Conservation (phyloP, 2,888 invertebrate species). For the Drosophila anceps region DNA sequence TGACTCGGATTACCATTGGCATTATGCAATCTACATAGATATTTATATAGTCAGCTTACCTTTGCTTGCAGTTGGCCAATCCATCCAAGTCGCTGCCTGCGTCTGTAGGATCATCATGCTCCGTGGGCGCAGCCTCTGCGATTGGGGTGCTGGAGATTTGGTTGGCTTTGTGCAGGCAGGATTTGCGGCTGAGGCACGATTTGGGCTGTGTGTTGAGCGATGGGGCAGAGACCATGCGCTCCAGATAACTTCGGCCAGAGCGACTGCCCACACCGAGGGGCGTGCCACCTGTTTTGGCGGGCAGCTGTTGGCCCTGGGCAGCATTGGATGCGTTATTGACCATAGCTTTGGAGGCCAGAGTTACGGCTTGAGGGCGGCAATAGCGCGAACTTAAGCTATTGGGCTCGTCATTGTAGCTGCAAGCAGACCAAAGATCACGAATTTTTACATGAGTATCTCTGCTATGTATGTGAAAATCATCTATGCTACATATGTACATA, state of each 20-base stretch:
- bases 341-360: constrained; percentile 84
- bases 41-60: constrained; percentile 61
- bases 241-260: constrained; percentile 74
- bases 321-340: constrained; percentile 81
- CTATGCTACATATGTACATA: not conserved
- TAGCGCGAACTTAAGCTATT: constrained; percentile 79
- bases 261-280: constrained; percentile 76
- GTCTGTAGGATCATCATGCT: constrained; percentile 35
- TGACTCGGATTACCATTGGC: constrained; percentile 51
- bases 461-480: not conserved
- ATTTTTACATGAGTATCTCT: constrained; percentile 13
- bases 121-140: constrained; percentile 34
- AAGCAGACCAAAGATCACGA: constrained; percentile 43
- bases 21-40: constrained; percentile 45
- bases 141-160: constrained; percentile 24
- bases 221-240: constrained; percentile 81
- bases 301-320: constrained; percentile 61
- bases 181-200: constrained; percentile 86
- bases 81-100: constrained; percentile 28
- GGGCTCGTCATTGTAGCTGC: constrained; percentile 83
- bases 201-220: constrained; percentile 85
- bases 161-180: constrained; percentile 76
- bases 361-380: constrained; percentile 84
- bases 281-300: constrained; percentile 61
- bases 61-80: constrained; percentile 53